These are phyloP conservation scores for Hyalella azteca DNA, from an alignment of 2,888 invertebrate genomes.

Conservation along the genomic window DNA sequence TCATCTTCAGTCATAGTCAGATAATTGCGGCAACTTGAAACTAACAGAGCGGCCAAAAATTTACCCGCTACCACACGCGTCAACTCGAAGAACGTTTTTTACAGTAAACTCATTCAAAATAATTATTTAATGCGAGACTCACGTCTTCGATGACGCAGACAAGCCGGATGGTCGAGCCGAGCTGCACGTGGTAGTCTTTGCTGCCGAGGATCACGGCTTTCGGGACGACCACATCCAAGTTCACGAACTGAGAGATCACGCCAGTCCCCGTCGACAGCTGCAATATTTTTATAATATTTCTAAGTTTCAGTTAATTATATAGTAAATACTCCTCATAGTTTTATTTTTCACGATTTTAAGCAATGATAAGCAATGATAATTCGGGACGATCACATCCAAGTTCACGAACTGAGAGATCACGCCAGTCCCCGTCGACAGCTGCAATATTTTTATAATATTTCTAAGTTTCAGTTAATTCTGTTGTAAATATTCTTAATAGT, in stretches of 20 bases:
- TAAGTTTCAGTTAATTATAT: no score
- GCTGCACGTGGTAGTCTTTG: conserved; percentile 87
- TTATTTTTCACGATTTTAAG: no score
- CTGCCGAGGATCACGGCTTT: conserved; percentile 86
- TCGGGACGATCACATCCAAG: conserved; percentile 85
- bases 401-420: conserved; percentile 86
- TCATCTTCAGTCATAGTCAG: no score
- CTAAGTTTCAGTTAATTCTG: no score
- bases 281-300: no score
- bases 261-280: conserved; percentile 85
- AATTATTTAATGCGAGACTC: conserved; percentile 63
- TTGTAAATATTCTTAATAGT: no score
- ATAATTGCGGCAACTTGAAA: no score
- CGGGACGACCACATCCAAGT: conserved; percentile 85
- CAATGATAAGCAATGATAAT: no score
- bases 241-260: conserved; percentile 84
- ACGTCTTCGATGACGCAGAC: conserved; percentile 93
- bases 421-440: conserved; percentile 84
- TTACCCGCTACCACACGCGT: background rate
- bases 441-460: no score
- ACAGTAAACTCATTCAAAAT: background rate
- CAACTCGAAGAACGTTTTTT: background rate
- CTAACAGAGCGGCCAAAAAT: no score
- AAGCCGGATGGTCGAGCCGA: conserved; percentile 86
- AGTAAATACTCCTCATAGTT: no score